Base-by-base conservation (phyloP, 2,888 invertebrate species). In the Tenthredo amoena region DNA sequence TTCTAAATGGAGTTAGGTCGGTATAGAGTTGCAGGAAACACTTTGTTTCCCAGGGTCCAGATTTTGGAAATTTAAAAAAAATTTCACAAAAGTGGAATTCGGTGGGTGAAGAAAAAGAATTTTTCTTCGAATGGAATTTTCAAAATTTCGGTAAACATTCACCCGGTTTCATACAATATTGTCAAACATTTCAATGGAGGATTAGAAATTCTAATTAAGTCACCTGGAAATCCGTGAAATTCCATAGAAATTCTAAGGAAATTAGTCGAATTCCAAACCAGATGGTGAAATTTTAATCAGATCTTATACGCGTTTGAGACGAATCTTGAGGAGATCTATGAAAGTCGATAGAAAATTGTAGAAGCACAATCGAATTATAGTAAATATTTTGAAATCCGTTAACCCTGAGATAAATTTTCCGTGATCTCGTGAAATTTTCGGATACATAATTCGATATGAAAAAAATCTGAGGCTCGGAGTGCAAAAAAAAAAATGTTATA, bases 221-320 rank as follows among this genome's bases (percentile, higher is more conserved):
- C 1, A 55, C n/a, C 10, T 62, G 62, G 12, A 62, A 26, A 62
- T 26, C 10, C 62, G 26, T 26, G 26, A 62, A 62, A 62, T 62
- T 12, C 62, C 26, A 12, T 26, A 1, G 55, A 55, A 55, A 55
- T 55, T 55, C 55, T 55, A n/a, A 55, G n/a, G 18, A 55, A 55
- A 55, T 55, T 55, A 18, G 18, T 55, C 7, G n/a, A n/a, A 55
- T 55, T 55, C 55, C 55, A 55, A n/a, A n/a, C 7, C 18, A 55
- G 55, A 55, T 55, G 55, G 55, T 55, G 55, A 55, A 55, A 55
- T 55, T 55, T n/a, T 55, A 55, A 55, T 55, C n/a, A 55, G 55
- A 55, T 55, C 50, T 6, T n/a, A n/a, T 55, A n/a, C n/a, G 7
- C n/a, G n/a, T 55, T 18, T n/a, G 55, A 55, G 55, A 55, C n/a